Conservation (phyloP, 2,113 vertebrate species). For the Labeo catla region DNA sequence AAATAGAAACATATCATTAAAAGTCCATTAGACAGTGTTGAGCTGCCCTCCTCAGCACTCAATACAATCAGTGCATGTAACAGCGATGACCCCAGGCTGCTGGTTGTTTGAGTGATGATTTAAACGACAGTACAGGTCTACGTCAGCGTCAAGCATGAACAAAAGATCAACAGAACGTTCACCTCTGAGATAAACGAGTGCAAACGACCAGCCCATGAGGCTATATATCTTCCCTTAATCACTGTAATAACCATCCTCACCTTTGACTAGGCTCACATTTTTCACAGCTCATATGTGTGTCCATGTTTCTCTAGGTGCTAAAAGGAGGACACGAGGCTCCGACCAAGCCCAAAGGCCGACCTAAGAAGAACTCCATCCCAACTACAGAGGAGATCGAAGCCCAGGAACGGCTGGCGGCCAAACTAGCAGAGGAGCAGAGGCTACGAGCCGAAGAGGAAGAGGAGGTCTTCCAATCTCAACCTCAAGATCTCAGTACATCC, state of each 20-base stretch:
- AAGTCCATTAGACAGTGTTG: slow-evolving; percentile 55
- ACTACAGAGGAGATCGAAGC: slow-evolving; percentile 96
- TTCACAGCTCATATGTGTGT: slow-evolving; percentile 53
- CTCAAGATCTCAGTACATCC: slow-evolving; percentile 62
- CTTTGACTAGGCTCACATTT: slow-evolving; percentile 68
- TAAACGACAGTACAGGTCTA: slow-evolving; percentile 63
- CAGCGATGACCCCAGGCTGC: background rate
- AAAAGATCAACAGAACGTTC: slow-evolving; percentile 58
- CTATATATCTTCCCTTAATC: slow-evolving; percentile 75
- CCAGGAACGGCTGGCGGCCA: slow-evolving; percentile 86
- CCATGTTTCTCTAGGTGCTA: slow-evolving; percentile 82
- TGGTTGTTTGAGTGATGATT: slow-evolving; percentile 57
- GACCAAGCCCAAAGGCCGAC: slow-evolving; percentile 96
- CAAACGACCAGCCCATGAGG: slow-evolving; percentile 53
- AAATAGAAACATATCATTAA: slow-evolving; percentile 56
- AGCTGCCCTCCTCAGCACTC: slow-evolving; percentile 34
- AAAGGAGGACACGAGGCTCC: slow-evolving; percentile 98
- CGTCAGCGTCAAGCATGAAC: slow-evolving; percentile 64
- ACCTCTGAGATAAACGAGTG: slow-evolving; percentile 68
- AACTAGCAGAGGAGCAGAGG: slow-evolving; percentile 75
- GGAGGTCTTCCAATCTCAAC: slow-evolving; percentile 67
- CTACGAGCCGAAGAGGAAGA: slow-evolving; percentile 45
- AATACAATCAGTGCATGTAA: slow-evolving; percentile 31
- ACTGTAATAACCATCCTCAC: slow-evolving; percentile 72
- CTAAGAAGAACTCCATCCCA: slow-evolving; percentile 99